Percentiles rank a stretch among this genome's conserved stretches.
phyloP scores from a whole-genome alignment of 2,113 vertebrate species.

The Rousettus leschenaultii region DNA sequence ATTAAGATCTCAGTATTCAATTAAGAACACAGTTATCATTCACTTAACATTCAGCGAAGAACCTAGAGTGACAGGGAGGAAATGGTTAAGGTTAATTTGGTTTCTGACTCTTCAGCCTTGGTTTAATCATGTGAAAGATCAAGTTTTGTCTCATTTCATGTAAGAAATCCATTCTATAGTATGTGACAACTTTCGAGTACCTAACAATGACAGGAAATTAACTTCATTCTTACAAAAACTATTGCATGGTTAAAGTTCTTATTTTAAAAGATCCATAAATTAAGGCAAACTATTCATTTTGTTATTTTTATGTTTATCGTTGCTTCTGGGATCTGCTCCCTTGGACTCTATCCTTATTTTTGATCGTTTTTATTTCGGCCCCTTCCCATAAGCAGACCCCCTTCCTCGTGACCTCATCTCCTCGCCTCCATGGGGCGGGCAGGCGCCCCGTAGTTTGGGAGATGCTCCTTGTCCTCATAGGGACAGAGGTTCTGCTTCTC shows the following conservation, averaged over 20 bases:
- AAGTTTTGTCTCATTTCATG: neutral
- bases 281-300: neutral
- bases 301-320: neutral
- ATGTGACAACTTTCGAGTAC: neutral
- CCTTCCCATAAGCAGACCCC: neutral
- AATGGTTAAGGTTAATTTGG: neutral
- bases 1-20: neutral
- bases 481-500: accelerated
- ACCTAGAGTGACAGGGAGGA: neutral
- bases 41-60: neutral
- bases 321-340: neutral
- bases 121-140: neutral
- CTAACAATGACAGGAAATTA: neutral
- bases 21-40: neutral
- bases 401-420: accelerated
- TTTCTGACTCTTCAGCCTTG: neutral
- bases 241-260: neutral
- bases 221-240: neutral
- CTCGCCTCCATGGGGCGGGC: neutral
- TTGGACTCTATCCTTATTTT: neutral
- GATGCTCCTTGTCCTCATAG: neutral
- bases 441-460: neutral
- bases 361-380: neutral
- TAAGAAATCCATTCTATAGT: neutral
- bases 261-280: neutral